Base-by-base conservation (phyloP, 2,888 invertebrate genomes). In the Thecophora atra region DNA sequence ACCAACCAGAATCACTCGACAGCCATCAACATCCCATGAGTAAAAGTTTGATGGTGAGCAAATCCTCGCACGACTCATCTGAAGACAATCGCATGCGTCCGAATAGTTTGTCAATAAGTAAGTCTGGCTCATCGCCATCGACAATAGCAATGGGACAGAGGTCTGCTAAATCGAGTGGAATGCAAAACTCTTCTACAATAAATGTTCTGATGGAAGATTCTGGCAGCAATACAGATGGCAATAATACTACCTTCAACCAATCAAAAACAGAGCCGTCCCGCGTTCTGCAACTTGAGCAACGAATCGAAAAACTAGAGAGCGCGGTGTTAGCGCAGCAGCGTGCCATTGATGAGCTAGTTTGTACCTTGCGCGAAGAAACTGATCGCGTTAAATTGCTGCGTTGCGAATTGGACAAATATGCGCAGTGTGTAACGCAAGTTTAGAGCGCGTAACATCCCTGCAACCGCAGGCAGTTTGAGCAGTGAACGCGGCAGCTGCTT, bases 361-460 rank as follows among this genome's bases (percentile, higher is more conserved):
- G 86, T 51, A 89, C 90, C 79, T 83, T 93, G 69, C 89, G 89
- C 65, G 86, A 89, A 65, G 93, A 93, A 84, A 87, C 88, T 1
- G 91, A 91, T 75, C 89, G 90, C 82, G 88, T 93, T 52, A 88
- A 89, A 77, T 85, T 90, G 73, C 82, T 93, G 76, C 91, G 93
- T 78, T 87, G 88, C 58, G 91, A 92, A 83, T 84, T 93, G 71
- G 92, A 92, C 77, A 93, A 92, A 84, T 88, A 93, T 74, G 90
- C 91, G 76, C 91, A 91, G 78, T 91, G 91, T 81, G 91, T 92
- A 80, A 91, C 92, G 81, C 91, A 92, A 86, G 92, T 92, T 85
- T 92, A 89, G 85, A 54, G 28, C 17, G n/a, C 28, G 63, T 62
- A 70, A 28, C 24, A 26, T 51, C 51, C 69, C 44, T 24, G 21